Evolutionary conservation across 2,888 invertebrate genomes (phyloP).

Genomic region (Rhamnusium bicolor): DNA sequence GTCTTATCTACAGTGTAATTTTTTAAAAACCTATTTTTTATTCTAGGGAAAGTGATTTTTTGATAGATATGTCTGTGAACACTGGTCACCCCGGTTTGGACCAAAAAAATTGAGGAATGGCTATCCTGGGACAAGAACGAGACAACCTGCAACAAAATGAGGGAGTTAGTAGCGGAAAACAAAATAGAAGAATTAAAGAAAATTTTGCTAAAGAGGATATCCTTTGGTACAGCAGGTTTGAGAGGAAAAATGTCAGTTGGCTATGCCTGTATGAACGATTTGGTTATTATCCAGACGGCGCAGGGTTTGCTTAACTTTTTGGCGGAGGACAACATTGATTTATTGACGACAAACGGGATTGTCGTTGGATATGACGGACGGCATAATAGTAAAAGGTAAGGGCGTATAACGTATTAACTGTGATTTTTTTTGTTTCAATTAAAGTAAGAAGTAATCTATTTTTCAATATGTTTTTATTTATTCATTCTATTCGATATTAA

Average conservation of each 20-base stretch:
- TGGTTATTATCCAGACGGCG: conserved; percentile 94
- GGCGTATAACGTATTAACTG: too few relatives aligned
- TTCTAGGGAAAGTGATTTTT: not conserved
- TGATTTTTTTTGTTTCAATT: too few relatives aligned
- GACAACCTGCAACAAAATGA: conserved; percentile 77
- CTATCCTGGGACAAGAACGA: conserved; percentile 84
- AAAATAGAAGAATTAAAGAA: conserved; percentile 76
- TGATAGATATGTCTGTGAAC: not conserved
- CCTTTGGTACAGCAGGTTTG: conserved; percentile 95
- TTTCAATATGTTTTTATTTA: too few relatives aligned
- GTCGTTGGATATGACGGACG: conserved; percentile 95
- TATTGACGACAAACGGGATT: conserved; percentile 79
- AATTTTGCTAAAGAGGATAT: conserved; percentile 80
- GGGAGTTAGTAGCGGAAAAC: conserved; percentile 73
- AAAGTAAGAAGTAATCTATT: too few relatives aligned
- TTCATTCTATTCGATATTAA: too few relatives aligned
- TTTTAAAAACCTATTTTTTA: not conserved
- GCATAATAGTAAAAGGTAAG: conserved; percentile 86
- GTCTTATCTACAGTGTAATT: not conserved
- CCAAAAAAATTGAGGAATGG: conserved; percentile 81
- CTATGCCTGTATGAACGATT: conserved; percentile 94
- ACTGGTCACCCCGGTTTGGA: conserved; percentile 71
- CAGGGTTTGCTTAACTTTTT: conserved; percentile 91
- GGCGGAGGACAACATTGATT: conserved; percentile 74
- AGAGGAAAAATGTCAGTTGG: conserved; percentile 95